Base-by-base conservation (phyloP, 1,140 invertebrate species). In the Zaprionus tsacasi region DNA sequence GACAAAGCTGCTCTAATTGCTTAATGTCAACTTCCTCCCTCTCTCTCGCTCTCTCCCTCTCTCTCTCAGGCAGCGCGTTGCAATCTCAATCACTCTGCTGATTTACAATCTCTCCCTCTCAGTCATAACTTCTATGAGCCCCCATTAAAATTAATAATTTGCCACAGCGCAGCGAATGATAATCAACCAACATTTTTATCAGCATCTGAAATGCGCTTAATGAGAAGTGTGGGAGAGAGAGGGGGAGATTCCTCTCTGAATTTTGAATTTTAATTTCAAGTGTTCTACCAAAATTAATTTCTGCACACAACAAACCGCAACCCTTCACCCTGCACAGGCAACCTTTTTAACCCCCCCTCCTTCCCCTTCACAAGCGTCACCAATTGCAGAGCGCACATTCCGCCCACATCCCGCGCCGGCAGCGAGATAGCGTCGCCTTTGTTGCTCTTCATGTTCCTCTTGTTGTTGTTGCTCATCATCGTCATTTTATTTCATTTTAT, bases 401-500 rank as follows among this genome's bases (percentile, higher is more conserved):
- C 45, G 45, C 45, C 45, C 48, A 33, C 13, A 54, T 21, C 27
- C 55, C 52, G 55, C 55, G 57, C 21, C 2, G 21, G 21, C 21
- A 21, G 21, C 21, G 21, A 21, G 63, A 87, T 87, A 77, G 63
- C 60, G 52, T 69, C 70, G 45, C 27, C 27, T 27, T 65, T 66
- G 48, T 15, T 70, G 35, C 25, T 68, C 36, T 8, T 30, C 27
- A 5, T 66, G 54, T 43, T 43, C 40, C 4, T 8, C 10, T 54
- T 63, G 54, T 30, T 68, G 59, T 78, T 82, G 75, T 65, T 87
- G 77, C 85, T 88, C 83, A 83, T 88, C 83, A 89, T 88, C 85
- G 70, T 88, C 85, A 88, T 89, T 88, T 88, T 89, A 88, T 88
- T 89, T 89, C 85, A 88, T 88, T 88, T 88, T 89, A 88, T 88